Evolutionary conservation across 2,113 vertebrate species (phyloP), one percentile per base, ranked within the genome.

Genomic region (Syngnathus floridae): DNA sequence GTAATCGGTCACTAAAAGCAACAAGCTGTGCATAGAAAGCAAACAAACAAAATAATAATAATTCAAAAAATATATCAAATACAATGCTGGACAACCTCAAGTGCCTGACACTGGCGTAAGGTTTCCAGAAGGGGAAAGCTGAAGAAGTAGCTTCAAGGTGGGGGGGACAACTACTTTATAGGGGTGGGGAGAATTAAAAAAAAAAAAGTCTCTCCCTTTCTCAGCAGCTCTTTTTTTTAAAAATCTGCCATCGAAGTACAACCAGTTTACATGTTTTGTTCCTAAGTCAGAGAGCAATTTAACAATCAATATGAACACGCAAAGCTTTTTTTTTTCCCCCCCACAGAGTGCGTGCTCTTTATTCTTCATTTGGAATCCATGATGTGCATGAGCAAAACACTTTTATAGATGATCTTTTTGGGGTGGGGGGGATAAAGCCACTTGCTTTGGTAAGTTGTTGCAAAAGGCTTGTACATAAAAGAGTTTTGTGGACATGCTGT

Each of bases 81-180:
- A 75, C 73, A 81, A 86, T 89, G 87, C 86, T 89, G 88, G 88
- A 88, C 57, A 87, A 83, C 88, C 87, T 87, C 73, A 88, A 91
- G 90, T 91, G 90, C 90, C 89, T 89, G 85, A 77, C 4, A 62
- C 65, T 77, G 87, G 81, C 82, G 17, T 75, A 80, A 81, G 89
- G 88, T 88, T 89, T 91, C 89, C 87, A 90, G 87, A 87, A 67
- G 51, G 78, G 82, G 80, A 84, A 71, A 68, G 74, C 70, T 79
- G 82, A 83, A 69, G 73, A 69, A 54, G 60, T 69, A 68, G 72
- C 66, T 64, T 55, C 65, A 41, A 9, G n/a, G 48, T 26, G 48
- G 16, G 21, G 16, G 16, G 37, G 16, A 51, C 35, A 64, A 51
- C 16, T 38, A 38, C 63, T 51, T 64, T 21, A 49, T 64, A 64